Evolutionary conservation across 64 coral and sea anemone species (phyloP).

Genomic region (Montipora capricornis): DNA sequence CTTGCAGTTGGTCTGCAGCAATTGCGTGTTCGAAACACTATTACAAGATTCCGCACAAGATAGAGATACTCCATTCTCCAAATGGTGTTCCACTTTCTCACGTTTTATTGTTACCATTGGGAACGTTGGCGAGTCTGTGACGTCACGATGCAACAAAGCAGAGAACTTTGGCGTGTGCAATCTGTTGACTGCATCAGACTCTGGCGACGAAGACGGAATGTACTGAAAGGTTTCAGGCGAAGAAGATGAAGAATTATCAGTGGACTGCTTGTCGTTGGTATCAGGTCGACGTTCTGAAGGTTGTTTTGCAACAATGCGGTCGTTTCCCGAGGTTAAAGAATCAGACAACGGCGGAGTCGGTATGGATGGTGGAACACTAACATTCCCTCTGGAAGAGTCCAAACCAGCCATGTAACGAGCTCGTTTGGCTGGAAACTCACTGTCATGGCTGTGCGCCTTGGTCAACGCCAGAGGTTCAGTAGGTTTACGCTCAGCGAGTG

Average conservation of each 20-base stretch:
- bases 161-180: slow-evolving; percentile 74
- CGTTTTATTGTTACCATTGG: slow-evolving; percentile 76
- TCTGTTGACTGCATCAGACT: slow-evolving; percentile 85
- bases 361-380: slow-evolving; percentile 29
- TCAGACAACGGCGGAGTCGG: slow-evolving; percentile 37
- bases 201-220: slow-evolving; percentile 89
- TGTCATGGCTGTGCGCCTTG: neutral
- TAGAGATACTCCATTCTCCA: slow-evolving; percentile 48
- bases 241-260: slow-evolving; percentile 68
- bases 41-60: slow-evolving; percentile 42
- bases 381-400: neutral
- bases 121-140: slow-evolving; percentile 83
- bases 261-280: slow-evolving; percentile 26
- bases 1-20: slow-evolving; percentile 39
- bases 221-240: slow-evolving; percentile 91
- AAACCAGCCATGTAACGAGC: slow-evolving; percentile 1
- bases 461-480: neutral
- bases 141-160: slow-evolving; percentile 72
- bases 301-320: neutral
- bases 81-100: slow-evolving; percentile 69
- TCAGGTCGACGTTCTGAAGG: neutral
- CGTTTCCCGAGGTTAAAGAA: slow-evolving; percentile 17
- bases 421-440: slow-evolving; percentile 10
- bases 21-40: slow-evolving; percentile 19
- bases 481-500: slow-evolving; percentile 20